Base-by-base conservation (phyloP, 1,140 invertebrate species). In the Lordiphosa mommai region DNA sequence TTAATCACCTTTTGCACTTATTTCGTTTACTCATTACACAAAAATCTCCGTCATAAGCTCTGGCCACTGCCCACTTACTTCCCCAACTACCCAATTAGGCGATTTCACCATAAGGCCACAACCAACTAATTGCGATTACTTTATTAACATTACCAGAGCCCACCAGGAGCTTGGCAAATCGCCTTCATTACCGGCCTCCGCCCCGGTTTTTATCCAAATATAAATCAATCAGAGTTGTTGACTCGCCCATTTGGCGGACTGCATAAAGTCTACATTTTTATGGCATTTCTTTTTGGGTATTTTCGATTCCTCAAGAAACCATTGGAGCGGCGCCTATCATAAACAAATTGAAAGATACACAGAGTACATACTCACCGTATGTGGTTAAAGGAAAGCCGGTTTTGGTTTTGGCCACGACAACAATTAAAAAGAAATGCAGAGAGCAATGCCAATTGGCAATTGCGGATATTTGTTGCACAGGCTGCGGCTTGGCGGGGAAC, bases 341-440 rank as follows among this genome's bases (percentile, higher is more conserved):
- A 77, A 71, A 57, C 72, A 67, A 77, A 67, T 76, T 60, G 67
- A 57, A 63, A 57, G 27, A 13, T 9, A 17, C 12, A 7, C n/a
- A n/a, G n/a, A n/a, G n/a, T n/a, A n/a, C n/a, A n/a, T n/a, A n/a
- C n/a, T n/a, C n/a, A n/a, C n/a, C n/a, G 61, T 30, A 23, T 14
- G 29, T 13, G 30, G 29, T 43, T 30, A 27, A 34, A 29, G 44
- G 23, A 12, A 8, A 29, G 37, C 16, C 56, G 40, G 51, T 61
- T 44, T 17, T 23, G 44, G 47, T 10, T 55, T 50, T 51, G 50
- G 55, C 27, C 37, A 33, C 13, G 55, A 41, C 69, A 72, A 77
- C 73, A 77, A 72, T 77, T 77, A 79, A 79, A 72, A 56, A 61
- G 68, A 77, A 77, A 77, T 77, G 73, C 53, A 55, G 68, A 60